phyloP scores from a whole-genome alignment of 2,888 invertebrate species.

The Melikaiella ostensackeni region DNA sequence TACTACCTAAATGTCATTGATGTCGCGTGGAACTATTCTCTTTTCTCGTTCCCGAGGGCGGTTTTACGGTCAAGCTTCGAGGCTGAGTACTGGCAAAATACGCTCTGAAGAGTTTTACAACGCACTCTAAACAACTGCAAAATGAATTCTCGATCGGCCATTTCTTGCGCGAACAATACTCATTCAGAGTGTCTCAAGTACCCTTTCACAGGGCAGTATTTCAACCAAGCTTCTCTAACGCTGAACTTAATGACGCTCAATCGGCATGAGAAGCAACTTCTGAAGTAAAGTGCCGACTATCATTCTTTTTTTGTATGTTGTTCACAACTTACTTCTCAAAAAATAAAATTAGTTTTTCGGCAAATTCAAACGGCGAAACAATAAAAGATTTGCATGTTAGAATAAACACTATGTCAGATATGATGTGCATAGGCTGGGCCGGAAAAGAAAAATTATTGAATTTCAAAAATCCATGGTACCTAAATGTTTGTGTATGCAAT shows the following conservation, averaged over 20 bases:
- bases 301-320: neutral
- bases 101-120: constrained; percentile 14
- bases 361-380: too few species aligned
- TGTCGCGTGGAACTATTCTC: constrained; percentile 56
- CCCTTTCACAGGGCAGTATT: constrained; percentile 63
- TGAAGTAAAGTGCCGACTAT: constrained; percentile 35
- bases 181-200: constrained; percentile 60
- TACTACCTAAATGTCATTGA: constrained; percentile 63
- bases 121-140: constrained; percentile 28
- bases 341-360: too few species aligned
- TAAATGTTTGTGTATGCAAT: too few species aligned
- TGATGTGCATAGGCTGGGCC: too few species aligned
- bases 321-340: neutral
- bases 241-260: constrained; percentile 55
- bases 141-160: constrained; percentile 41
- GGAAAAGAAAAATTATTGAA: too few species aligned
- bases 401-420: too few species aligned
- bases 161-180: constrained; percentile 59
- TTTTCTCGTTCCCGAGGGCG: constrained; percentile 50
- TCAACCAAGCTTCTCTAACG: constrained; percentile 53
- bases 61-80: constrained; percentile 59
- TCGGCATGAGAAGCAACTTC: constrained; percentile 44
- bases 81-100: constrained; percentile 26
- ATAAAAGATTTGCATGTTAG: too few species aligned
- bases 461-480: too few species aligned